Percentiles rank a stretch among this genome's conserved stretches.
Conservation (phyloP, 92 coral and sea anemone species). For the Diadumene lineata region DNA sequence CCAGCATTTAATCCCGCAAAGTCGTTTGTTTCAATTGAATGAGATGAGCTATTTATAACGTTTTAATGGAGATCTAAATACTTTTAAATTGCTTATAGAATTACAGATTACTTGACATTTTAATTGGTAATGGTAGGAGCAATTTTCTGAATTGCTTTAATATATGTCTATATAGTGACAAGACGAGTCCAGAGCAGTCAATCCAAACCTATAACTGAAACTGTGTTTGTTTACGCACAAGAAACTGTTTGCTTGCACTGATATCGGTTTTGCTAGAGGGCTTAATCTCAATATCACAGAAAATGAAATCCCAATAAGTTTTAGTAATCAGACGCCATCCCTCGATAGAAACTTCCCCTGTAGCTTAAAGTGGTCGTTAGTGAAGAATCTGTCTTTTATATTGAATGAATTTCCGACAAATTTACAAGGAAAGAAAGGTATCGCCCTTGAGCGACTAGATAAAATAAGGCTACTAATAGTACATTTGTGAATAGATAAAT, state of each 20-base stretch:
- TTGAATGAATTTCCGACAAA: neutral
- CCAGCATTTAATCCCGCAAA: neutral
- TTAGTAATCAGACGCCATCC: neutral
- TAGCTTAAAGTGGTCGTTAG: neutral
- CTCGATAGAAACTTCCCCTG: neutral
- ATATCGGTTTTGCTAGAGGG: neutral
- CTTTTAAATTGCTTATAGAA: neutral
- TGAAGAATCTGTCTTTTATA: neutral
- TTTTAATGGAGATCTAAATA: neutral
- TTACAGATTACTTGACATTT: neutral
- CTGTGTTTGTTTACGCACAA: too few relatives aligned
- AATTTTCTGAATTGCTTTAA: too few relatives aligned
- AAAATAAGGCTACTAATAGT: neutral
- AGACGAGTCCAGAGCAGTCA: too few relatives aligned
- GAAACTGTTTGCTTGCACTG: neutral
- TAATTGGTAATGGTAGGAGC: neutral
- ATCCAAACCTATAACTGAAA: too few relatives aligned
- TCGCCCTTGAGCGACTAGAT: neutral
- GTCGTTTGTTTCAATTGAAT: neutral
- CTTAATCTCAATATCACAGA: neutral
- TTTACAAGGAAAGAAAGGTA: neutral
- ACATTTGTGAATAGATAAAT: slow-evolving; percentile 9
- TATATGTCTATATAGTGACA: too few relatives aligned
- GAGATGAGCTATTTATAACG: neutral
- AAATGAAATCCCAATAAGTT: neutral